These are phyloP conservation scores for Spinus pinus DNA, from an alignment of 2,797 vertebrate genomes.

Conservation along the genomic window DNA sequence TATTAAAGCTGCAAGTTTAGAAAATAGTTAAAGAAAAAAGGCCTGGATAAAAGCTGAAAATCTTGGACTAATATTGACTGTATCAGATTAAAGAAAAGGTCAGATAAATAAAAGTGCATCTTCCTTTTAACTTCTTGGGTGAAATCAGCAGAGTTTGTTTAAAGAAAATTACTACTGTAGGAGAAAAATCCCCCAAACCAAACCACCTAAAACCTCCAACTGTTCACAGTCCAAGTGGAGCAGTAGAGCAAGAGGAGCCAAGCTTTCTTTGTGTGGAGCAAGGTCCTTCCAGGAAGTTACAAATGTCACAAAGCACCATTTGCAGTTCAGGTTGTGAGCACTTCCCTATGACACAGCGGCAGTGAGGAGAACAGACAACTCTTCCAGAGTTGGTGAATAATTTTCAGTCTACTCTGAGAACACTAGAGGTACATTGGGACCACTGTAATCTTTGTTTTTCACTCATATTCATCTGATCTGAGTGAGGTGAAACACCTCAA, in stretches of 20 bases:
- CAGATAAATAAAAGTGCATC: background rate
- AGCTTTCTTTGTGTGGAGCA: background rate
- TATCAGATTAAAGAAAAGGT: background rate
- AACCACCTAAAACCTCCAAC: background rate
- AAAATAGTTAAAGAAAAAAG: background rate
- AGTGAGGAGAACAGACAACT: background rate
- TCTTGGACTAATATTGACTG: background rate
- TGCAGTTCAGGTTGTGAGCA: background rate
- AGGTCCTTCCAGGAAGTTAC: background rate
- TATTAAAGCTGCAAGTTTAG: background rate
- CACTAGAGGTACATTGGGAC: background rate
- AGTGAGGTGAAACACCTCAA: background rate
- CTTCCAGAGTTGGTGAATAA: background rate
- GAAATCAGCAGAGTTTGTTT: background rate
- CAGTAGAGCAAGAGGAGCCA: background rate
- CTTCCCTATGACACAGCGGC: background rate
- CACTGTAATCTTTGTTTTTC: background rate
- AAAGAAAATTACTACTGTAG: background rate
- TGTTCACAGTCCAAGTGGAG: background rate
- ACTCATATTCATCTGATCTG: background rate
- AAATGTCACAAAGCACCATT: background rate
- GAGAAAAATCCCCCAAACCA: background rate
- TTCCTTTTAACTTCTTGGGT: background rate
- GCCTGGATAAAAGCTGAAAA: background rate
- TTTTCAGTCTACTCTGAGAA: background rate